A percentile compares a stretch with the other conserved stretches of the same genome.
Conservation (phyloP, 2,797 vertebrate species). For the Cottoperca gobio region DNA sequence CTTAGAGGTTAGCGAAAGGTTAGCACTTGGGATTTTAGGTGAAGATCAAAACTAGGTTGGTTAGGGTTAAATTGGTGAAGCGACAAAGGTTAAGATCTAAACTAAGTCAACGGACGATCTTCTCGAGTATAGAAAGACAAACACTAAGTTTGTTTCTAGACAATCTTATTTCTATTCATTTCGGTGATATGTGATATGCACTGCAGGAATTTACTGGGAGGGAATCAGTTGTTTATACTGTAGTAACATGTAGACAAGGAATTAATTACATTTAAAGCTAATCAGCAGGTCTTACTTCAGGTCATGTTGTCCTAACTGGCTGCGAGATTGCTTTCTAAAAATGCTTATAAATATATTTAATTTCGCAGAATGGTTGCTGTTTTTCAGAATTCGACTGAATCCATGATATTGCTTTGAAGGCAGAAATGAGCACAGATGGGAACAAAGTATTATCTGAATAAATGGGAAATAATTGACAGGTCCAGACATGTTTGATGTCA, state of each 20-base stretch:
- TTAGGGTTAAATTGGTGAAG: neutral
- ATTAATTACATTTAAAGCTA: neutral
- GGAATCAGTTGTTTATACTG: neutral
- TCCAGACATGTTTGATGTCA: slow-evolving; percentile 30
- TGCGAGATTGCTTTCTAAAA: neutral
- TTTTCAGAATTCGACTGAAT: neutral
- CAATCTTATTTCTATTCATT: neutral
- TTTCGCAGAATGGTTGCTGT: neutral
- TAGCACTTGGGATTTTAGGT: neutral
- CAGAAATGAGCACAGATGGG: neutral
- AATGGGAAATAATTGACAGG: slow-evolving; percentile 6
- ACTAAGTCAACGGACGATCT: neutral
- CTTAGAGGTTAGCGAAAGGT: slow-evolving; percentile 12
- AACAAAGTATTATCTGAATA: neutral
- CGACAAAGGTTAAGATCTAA: neutral
- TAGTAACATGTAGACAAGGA: neutral
- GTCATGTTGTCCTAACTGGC: neutral
- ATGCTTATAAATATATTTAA: neutral
- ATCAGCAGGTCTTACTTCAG: neutral
- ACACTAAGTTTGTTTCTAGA: neutral
- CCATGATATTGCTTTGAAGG: neutral
- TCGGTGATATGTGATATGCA: neutral
- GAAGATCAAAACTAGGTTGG: neutral
- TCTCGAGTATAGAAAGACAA: neutral
- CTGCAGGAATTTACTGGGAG: slow-evolving; percentile 19